phyloP scores from a whole-genome alignment of 92 coral and sea anemone species.

The Parazoanthus atlanticus region DNA sequence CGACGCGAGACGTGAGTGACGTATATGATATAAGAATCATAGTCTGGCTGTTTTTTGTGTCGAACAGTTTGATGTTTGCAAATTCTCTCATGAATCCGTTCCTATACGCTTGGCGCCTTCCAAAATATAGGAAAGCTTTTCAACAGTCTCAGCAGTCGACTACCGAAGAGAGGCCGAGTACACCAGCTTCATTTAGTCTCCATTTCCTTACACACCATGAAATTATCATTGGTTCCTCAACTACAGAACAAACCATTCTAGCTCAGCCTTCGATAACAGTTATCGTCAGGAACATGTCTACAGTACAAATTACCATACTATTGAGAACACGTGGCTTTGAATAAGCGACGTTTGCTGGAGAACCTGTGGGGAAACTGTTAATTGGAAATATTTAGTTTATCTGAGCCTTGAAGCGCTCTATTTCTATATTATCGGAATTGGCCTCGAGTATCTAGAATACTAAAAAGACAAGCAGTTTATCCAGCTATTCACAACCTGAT shows the following conservation, averaged over 20 bases:
- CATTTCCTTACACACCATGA: too few species aligned
- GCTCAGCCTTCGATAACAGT: neutral
- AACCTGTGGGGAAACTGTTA: too few species aligned
- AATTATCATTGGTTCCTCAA: too few species aligned
- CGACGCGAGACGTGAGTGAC: neutral
- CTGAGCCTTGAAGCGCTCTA: too few species aligned
- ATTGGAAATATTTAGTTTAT: too few species aligned
- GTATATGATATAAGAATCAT: neutral
- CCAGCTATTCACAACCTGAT: too few species aligned
- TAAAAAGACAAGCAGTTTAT: too few species aligned
- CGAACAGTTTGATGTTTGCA: neutral
- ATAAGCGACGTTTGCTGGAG: too few species aligned
- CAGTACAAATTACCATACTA: neutral
- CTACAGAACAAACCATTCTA: neutral
- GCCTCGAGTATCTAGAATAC: too few species aligned
- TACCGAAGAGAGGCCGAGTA: neutral
- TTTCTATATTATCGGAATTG: too few species aligned
- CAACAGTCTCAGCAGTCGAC: neutral
- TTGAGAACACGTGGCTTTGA: neutral
- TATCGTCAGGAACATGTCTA: neutral
- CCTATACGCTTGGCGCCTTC: slow-evolving; percentile 40
- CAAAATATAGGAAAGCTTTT: slow-evolving; percentile 41
- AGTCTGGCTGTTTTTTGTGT: neutral
- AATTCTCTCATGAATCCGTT: slow-evolving; percentile 36
- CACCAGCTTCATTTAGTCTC: neutral